Evolutionary conservation across 2,113 vertebrate genomes (phyloP), one percentile per base, ranked within the genome.

Genomic region (Macquaria ambigua): DNA sequence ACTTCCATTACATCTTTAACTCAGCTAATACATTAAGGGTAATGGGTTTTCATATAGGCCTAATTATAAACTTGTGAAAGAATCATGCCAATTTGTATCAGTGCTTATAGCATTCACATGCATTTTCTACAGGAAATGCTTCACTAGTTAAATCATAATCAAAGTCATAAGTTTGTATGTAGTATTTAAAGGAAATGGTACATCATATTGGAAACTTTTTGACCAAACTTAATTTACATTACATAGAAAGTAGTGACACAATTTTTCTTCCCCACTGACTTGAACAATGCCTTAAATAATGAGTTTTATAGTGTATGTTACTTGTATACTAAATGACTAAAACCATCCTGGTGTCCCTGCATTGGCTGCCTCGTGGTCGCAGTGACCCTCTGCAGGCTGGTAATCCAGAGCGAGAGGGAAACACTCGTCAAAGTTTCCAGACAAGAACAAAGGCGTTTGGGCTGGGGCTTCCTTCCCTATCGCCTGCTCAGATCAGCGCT

Each of bases 401-500:
- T 88, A 66, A 69, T 73, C 56, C 84, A 41, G 37, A 81, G 67
- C 7, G 3, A 78, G 56, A 74, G 78, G 93, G 82, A 93, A 93
- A 82, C 6, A 1, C 20, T 46, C 5, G 85, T 93, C 93, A 93
- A 3, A 92, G 86, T 95, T 95, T 95, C 94, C 93, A 90, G 70
- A 77, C 74, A 16, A 76, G 87, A 93, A 94, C 93, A 94, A 94
- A 95, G 82, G 80, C 74, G 8, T 83, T 86, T 88, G 90, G 94
- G 94, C 84, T 74, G 79, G 59, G 68, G 68, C 88, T 94, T 94
- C 93, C 94, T 93, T 91, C 91, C 90, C 79, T 92, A 94, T 95
- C 94, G 4, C 37, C 28, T 37, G 7, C 55, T 78, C 58, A 70
- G 25, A 95, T 95, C 93, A 90, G 81, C 37, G 0, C 76, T 75